phyloP scores from a whole-genome alignment of 2,888 invertebrate species.

The Cantharis lateralis region DNA sequence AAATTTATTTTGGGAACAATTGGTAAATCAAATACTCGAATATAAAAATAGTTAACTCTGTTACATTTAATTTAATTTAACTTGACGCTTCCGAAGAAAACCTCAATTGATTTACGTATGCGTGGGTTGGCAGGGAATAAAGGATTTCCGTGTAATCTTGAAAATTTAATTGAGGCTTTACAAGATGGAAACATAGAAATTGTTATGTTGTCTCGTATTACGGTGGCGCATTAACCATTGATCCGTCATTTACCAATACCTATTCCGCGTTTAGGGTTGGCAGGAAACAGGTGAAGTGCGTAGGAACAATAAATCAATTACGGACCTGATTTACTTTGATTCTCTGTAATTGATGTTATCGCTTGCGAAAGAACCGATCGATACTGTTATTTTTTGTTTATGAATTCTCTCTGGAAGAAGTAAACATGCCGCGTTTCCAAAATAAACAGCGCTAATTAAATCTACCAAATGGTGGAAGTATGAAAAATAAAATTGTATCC shows the following conservation, averaged over 20 bases:
- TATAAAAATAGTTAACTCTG: background rate
- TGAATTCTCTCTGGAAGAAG: background rate
- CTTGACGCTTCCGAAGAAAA: background rate
- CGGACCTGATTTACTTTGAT: background rate
- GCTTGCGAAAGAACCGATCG: background rate
- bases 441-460: background rate
- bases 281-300: background rate
- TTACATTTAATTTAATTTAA: background rate
- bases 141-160: conserved; percentile 8
- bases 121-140: background rate
- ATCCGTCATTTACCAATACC: background rate
- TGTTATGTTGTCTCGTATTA: background rate
- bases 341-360: background rate
- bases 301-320: background rate
- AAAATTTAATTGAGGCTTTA: conserved; percentile 8
- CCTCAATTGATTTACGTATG: background rate
- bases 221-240: background rate
- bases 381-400: background rate
- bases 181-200: background rate
- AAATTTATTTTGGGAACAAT: background rate
- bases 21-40: background rate
- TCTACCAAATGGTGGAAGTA: background rate
- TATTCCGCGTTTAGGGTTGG: background rate
- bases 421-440: background rate
- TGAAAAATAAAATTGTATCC: background rate